Conservation (phyloP, 2,888 invertebrate genomes). For the Eutolmus rufibarbis region DNA sequence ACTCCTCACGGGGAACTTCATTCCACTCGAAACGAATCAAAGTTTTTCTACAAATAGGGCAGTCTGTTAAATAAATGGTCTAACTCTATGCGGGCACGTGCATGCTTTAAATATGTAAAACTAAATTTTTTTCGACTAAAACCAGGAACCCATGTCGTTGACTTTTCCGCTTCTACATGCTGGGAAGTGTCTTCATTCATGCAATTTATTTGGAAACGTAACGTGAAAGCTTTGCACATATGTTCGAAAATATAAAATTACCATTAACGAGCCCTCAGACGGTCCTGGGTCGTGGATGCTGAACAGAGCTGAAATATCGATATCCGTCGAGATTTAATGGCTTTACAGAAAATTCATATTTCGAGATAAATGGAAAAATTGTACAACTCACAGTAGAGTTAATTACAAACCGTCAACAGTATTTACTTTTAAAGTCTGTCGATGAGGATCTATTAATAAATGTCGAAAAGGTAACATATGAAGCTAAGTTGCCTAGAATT, state of each 20-base stretch:
- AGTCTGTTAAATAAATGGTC: background rate
- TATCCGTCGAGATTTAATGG: background rate
- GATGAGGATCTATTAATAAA: no score
- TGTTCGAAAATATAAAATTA: background rate
- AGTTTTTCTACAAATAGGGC: background rate
- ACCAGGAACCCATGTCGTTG: background rate
- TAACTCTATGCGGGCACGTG: background rate
- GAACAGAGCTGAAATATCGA: background rate
- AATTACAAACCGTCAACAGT: no score
- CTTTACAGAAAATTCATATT: background rate
- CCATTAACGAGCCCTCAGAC: background rate
- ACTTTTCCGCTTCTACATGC: background rate
- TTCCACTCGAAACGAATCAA: background rate
- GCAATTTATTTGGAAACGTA: background rate
- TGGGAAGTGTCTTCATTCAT: background rate
- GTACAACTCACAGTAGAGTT: no score
- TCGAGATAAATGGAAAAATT: no score
- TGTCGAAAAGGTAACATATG: no score
- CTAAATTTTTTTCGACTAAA: background rate
- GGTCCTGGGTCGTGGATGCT: background rate
- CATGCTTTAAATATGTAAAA: background rate
- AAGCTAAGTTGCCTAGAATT: no score
- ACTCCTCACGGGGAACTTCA: background rate
- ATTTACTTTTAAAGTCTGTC: no score
- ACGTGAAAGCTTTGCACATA: background rate